These are phyloP conservation scores for Lycophotia porphyrea DNA, from an alignment of 2,888 invertebrate species.

Conservation along the genomic window DNA sequence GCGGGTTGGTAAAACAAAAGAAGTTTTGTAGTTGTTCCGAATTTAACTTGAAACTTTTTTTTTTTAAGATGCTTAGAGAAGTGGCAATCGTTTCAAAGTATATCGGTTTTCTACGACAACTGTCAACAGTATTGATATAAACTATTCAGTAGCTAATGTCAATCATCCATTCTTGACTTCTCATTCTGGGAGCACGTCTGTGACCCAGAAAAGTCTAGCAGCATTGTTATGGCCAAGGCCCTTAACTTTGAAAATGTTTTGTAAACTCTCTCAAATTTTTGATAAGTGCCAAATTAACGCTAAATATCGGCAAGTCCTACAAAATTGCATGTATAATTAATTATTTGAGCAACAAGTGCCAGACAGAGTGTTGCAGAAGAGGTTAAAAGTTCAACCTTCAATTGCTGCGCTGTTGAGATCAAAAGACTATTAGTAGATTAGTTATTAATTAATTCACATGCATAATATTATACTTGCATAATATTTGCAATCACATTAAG, in stretches of 20 bases:
- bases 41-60: not conserved
- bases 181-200: too few relatives aligned
- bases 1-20: slow-evolving; percentile 24
- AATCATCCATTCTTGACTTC: not conserved
- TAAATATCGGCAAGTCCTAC: not conserved
- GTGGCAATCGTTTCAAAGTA: not conserved
- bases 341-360: not conserved
- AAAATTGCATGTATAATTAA: not conserved
- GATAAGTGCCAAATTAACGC: not conserved
- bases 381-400: slow-evolving; percentile 27
- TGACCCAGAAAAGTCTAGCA: too few relatives aligned
- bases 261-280: not conserved
- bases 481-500: too few relatives aligned
- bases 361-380: not conserved
- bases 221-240: not conserved
- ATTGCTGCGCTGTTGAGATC: not conserved
- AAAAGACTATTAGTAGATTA: slow-evolving; percentile 1
- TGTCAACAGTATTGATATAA: not conserved
- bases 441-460: not conserved
- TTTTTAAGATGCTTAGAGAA: not conserved
- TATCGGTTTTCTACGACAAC: not conserved
- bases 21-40: not conserved
- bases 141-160: not conserved
- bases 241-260: not conserved
- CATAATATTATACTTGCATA: too few relatives aligned